These are phyloP conservation scores for Perognathus longimembris DNA, from an alignment of 2,113 vertebrate genomes.

Conservation along the genomic window DNA sequence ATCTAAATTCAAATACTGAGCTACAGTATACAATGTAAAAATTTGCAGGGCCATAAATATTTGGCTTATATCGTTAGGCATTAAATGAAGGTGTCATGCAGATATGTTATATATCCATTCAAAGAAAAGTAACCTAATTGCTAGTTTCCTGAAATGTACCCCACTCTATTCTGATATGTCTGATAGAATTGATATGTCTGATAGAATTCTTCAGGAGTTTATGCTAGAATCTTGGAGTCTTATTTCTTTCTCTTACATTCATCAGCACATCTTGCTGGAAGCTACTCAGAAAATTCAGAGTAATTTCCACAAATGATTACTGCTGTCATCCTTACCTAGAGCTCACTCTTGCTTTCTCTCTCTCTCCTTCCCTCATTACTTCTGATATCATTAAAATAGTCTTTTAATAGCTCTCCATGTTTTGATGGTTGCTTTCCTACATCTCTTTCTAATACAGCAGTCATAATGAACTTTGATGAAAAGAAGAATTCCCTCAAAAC, in stretches of 20 bases:
- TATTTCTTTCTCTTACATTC: not conserved
- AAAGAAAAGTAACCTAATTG: slow-evolving; percentile 41
- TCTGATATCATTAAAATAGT: not conserved
- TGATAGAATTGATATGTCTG: not conserved
- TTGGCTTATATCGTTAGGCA: slow-evolving; percentile 50
- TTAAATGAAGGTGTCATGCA: slow-evolving; percentile 31
- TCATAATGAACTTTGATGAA: not conserved
- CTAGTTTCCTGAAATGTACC: slow-evolving; percentile 15
- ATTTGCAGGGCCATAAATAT: slow-evolving; percentile 49
- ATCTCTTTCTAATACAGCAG: not conserved
- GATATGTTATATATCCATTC: not conserved
- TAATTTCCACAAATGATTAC: not conserved
- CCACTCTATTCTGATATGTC: not conserved
- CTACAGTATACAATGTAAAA: slow-evolving; percentile 42
- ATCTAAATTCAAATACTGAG: slow-evolving; percentile 16
- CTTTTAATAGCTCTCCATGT: not conserved
- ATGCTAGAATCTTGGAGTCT: not conserved
- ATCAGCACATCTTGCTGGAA: not conserved
- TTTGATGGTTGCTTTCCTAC: not conserved
- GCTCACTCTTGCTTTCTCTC: not conserved
- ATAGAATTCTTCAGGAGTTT: not conserved
- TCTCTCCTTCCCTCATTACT: not conserved
- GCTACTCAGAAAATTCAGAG: not conserved
- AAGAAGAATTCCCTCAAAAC: not conserved
- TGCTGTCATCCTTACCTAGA: not conserved